Percentiles rank a stretch among this genome's conserved stretches.
These are phyloP conservation scores for Philotrypesis tridentata DNA, from an alignment of 1,140 invertebrate species.

Conservation along the genomic window DNA sequence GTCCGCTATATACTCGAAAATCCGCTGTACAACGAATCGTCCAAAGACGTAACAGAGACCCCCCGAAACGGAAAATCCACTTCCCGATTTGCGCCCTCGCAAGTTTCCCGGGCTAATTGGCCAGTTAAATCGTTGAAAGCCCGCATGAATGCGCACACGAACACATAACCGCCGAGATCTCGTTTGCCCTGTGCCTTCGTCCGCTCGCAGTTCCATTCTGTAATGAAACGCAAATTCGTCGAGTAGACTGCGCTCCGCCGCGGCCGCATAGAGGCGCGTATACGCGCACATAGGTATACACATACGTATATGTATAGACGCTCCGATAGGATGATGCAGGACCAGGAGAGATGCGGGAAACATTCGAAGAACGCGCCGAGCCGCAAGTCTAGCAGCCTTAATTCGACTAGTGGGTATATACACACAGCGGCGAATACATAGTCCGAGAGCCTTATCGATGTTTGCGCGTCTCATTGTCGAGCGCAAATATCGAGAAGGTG, in stretches of 20 bases:
- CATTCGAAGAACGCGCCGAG: background rate
- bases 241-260: no score
- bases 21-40: no score
- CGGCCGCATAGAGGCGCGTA: no score
- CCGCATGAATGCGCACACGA: no score
- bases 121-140: conserved; percentile 7
- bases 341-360: no score
- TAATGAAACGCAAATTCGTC: conserved; percentile 20
- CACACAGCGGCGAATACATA: background rate
- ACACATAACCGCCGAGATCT: background rate
- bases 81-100: background rate
- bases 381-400: background rate
- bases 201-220: background rate
- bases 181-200: background rate
- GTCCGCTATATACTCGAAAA: no score
- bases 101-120: background rate
- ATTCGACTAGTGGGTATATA: background rate
- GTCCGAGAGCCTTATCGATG: background rate
- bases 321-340: background rate
- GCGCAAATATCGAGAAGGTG: background rate
- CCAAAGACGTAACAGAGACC: no score
- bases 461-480: background rate
- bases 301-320: background rate
- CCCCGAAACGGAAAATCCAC: no score
- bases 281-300: background rate